Base-by-base conservation (phyloP, 1,140 invertebrate species). In the Cydia amplana region DNA sequence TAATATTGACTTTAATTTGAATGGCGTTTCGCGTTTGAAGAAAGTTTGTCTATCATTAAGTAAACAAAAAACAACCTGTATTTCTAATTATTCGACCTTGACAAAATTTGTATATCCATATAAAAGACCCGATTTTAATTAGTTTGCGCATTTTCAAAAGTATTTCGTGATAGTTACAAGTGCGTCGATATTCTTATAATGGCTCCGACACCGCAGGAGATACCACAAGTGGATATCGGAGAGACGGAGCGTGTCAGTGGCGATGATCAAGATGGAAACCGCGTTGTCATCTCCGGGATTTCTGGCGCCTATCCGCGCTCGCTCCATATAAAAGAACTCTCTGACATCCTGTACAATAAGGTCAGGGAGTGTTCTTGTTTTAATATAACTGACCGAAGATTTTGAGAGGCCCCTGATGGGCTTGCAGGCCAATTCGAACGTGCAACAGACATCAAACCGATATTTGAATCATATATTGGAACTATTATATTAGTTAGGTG, bases 261-360 rank as follows among this genome's bases (percentile, higher is more conserved):
- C 7, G 20, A 60, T 12, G 55, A 20, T 20, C 55, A 0, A 0
- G 55, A 75, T 60, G 81, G 74, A 0, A 77, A 85, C 0, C 79
- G 78, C 9, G 74, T 88, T 0, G 86, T 88, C 28, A 86, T 87
- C 18, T 83, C 84, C 4, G 86, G 86, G 3, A 85, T 88, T 77
- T 80, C 86, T 2, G 86, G 86, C 0, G 51, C 85, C 7, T 87
- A 77, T 67, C 86, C 85, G 0, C 43, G 75, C 9, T 87, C 55
- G 20, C 9, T 18, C 7, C 18, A 60, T 23, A 80, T 87, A 0
- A 87, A 83, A 46, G 80, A 85, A 0, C 74, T 84, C 9, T 74
- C 78, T n/a, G 74, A 82, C 0, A 76, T 81, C 4, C 65, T 85
- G 10, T 82, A 85, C 25, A 82, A 82, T n/a, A 84, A 83, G 77